Evolutionary conservation across 1,140 invertebrate species (phyloP).

Genomic region (Drosophila watanabei): DNA sequence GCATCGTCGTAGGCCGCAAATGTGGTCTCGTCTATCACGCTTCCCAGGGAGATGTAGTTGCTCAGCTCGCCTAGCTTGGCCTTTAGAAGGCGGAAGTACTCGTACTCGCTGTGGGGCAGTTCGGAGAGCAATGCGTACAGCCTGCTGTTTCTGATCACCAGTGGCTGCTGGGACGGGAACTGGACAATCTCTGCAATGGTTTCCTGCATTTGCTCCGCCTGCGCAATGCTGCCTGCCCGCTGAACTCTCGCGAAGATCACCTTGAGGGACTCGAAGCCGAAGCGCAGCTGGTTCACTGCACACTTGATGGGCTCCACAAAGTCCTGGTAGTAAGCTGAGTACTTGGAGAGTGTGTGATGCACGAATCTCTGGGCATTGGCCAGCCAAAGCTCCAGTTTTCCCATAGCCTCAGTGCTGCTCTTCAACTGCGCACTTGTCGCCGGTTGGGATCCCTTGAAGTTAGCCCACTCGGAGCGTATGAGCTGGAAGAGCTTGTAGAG

Average conservation of each 20-base stretch:
- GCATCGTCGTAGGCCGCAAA: constrained; percentile 86
- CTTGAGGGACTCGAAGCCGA: constrained; percentile 72
- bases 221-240: constrained; percentile 51
- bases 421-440: constrained; percentile 44
- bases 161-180: constrained; percentile 59
- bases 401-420: constrained; percentile 49
- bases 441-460: constrained; percentile 26
- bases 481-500: constrained; percentile 50
- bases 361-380: constrained; percentile 78
- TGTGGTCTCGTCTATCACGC: constrained; percentile 84
- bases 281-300: constrained; percentile 66
- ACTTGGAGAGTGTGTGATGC: constrained; percentile 66
- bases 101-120: constrained; percentile 65
- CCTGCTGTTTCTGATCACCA: constrained; percentile 53
- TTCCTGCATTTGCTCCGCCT: constrained; percentile 47
- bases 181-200: constrained; percentile 65
- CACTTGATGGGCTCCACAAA: constrained; percentile 79
- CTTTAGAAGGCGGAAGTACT: constrained; percentile 87
- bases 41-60: constrained; percentile 77
- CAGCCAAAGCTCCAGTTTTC: constrained; percentile 79
- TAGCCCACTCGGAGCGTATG: constrained; percentile 44
- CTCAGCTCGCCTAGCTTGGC: constrained; percentile 89
- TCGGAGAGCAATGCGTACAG: constrained; percentile 64
- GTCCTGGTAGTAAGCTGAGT: constrained; percentile 76
- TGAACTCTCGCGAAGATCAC: constrained; percentile 50